Conservation (phyloP, 1,140 invertebrate genomes). For the Lutraria rhynchaena region DNA sequence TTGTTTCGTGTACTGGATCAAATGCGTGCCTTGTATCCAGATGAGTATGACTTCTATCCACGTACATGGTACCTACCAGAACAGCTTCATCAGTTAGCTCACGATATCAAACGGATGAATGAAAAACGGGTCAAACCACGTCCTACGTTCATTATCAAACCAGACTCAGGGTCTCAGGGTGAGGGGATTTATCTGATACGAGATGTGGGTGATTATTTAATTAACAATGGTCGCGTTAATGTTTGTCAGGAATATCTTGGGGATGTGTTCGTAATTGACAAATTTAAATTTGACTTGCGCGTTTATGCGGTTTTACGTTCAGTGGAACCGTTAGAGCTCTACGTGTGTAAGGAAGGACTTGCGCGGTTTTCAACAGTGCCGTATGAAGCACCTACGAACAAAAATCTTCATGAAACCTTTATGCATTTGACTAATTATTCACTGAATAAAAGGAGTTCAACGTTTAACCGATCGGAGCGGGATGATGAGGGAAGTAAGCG, state of each 20-base stretch:
- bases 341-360: constrained; percentile 83
- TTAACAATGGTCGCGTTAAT: constrained; percentile 69
- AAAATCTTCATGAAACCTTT: constrained; percentile 82
- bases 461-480: constrained; percentile 82
- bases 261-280: constrained; percentile 83
- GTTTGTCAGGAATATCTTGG: constrained; percentile 83
- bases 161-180: constrained; percentile 83
- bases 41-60: constrained; percentile 84
- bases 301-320: constrained; percentile 83
- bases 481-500: constrained; percentile 83
- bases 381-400: constrained; percentile 80
- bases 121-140: constrained; percentile 72
- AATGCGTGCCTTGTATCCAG: constrained; percentile 83
- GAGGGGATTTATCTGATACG: constrained; percentile 84
- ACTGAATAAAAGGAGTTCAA: constrained; percentile 82
- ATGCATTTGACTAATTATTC: constrained; percentile 85
- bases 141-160: constrained; percentile 83
- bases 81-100: constrained; percentile 81
- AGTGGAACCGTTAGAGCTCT: constrained; percentile 83
- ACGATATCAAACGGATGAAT: constrained; percentile 66
- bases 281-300: constrained; percentile 84
- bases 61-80: constrained; percentile 83
- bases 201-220: constrained; percentile 78
- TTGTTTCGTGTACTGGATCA: constrained; percentile 82
- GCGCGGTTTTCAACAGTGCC: constrained; percentile 83